These are phyloP conservation scores for Bombus sibiricus DNA, from an alignment of 1,140 invertebrate genomes.

Conservation along the genomic window DNA sequence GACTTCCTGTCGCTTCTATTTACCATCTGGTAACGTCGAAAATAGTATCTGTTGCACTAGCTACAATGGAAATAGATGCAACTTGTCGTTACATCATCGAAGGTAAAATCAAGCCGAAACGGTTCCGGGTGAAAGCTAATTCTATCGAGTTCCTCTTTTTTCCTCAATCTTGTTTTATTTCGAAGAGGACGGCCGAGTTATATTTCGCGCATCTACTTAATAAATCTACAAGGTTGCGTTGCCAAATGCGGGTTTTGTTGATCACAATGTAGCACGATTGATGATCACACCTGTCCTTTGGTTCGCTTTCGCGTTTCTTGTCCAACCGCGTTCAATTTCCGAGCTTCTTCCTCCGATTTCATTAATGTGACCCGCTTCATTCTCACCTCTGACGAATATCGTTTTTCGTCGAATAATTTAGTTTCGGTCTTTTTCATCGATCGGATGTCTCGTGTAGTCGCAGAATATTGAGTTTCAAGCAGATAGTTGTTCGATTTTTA, in stretches of 20 bases:
- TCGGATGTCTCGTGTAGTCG: background rate
- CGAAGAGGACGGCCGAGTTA: background rate
- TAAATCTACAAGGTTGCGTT: conserved; percentile 30
- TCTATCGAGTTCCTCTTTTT: background rate
- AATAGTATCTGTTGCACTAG: conserved; percentile 47
- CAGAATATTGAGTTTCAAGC: too few species aligned
- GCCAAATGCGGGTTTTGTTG: conserved; percentile 35
- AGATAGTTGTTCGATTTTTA: too few species aligned
- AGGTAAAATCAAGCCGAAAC: conserved; percentile 23
- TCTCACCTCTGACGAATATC: background rate
- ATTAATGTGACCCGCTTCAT: background rate
- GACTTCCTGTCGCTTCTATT: conserved; percentile 42
- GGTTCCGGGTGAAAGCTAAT: conserved; percentile 24
- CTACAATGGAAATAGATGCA: conserved; percentile 51
- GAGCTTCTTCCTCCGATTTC: conserved; percentile 5
- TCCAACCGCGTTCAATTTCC: conserved; percentile 33
- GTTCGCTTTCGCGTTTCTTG: conserved; percentile 25
- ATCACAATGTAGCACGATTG: conserved; percentile 45
- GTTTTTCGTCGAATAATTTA: background rate
- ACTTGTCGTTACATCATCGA: conserved; percentile 46
- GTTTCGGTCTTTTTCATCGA: too few species aligned
- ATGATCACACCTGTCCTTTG: conserved; percentile 43
- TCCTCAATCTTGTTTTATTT: background rate
- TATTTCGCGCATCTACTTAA: conserved; percentile 19
- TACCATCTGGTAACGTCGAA: conserved; percentile 27